Conservation (phyloP, 2,888 invertebrate genomes). For the Dichetophora obliterata region DNA sequence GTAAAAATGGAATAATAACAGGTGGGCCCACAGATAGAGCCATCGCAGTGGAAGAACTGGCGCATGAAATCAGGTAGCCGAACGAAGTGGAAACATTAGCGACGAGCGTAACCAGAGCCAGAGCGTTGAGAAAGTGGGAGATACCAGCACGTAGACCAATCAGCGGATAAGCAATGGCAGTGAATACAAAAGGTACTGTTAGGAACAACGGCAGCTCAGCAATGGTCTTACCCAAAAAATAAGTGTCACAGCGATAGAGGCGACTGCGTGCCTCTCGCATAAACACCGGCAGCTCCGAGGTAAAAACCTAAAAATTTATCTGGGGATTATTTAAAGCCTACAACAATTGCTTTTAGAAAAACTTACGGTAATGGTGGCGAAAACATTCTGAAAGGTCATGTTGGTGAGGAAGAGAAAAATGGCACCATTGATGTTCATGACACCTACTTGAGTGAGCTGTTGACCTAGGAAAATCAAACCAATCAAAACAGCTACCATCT, state of each 20-base stretch:
- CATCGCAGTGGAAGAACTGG: conserved; percentile 86
- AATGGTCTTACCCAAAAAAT: conserved; percentile 90
- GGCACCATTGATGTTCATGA: conserved; percentile 94
- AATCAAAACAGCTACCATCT: conserved; percentile 91
- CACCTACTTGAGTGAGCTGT: conserved; percentile 84
- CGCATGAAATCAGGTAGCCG: conserved; percentile 92
- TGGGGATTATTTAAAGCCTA: background rate
- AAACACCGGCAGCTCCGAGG: conserved; percentile 89
- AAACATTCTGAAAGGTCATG: conserved; percentile 95
- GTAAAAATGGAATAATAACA: conserved; percentile 90
- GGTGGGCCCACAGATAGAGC: conserved; percentile 93
- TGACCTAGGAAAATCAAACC: conserved; percentile 91
- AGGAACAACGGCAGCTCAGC: conserved; percentile 91
- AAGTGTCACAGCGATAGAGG: conserved; percentile 91
- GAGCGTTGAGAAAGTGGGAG: conserved; percentile 79
- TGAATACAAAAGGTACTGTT: conserved; percentile 85
- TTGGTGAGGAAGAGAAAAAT: conserved; percentile 91
- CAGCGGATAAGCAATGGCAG: conserved; percentile 88
- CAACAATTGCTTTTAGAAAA: conserved; percentile 47
- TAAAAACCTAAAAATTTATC: conserved; percentile 80
- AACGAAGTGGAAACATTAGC: conserved; percentile 92
- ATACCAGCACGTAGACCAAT: conserved; percentile 83
- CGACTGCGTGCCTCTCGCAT: conserved; percentile 89
- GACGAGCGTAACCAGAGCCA: conserved; percentile 82
- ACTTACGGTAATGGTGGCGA: conserved; percentile 92